A percentile compares a stretch with the other conserved stretches of the same genome.
These are phyloP conservation scores for Timandra comae DNA, from an alignment of 2,888 invertebrate genomes.

Conservation along the genomic window DNA sequence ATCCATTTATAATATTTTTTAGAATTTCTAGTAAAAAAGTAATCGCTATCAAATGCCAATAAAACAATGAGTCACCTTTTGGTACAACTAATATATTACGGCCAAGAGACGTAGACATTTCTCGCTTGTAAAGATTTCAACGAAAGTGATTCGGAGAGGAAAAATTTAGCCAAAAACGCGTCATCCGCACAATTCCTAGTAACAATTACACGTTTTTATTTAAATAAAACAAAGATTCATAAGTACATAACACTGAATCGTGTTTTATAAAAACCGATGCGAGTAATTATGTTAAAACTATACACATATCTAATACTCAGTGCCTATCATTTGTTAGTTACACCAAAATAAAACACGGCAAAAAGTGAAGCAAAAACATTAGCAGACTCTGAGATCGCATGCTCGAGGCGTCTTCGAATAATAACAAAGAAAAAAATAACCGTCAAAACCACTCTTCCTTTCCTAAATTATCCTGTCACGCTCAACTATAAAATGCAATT, in stretches of 20 bases:
- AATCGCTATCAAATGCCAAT: too few relatives aligned
- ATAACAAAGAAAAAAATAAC: conserved; percentile 36
- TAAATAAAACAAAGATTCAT: conserved; percentile 1
- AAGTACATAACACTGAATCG: conserved; percentile 1
- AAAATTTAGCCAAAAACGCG: conserved; percentile 15
- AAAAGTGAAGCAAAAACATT: conserved; percentile 51
- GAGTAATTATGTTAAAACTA: conserved; percentile 56
- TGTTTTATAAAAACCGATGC: conserved; percentile 33
- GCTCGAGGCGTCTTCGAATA: conserved; percentile 29
- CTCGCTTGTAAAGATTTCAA: conserved; percentile 2
- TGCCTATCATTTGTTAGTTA: conserved; percentile 46
- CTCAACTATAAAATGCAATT: conserved; percentile 75
- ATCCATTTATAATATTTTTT: too few relatives aligned
- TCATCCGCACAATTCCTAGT: conserved; percentile 22
- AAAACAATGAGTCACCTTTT: too few relatives aligned
- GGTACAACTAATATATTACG: too few relatives aligned
- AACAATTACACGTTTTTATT: background rate
- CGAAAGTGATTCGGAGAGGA: conserved; percentile 22
- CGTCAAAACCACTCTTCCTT: conserved; percentile 52
- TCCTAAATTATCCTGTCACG: conserved; percentile 76
- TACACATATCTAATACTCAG: conserved; percentile 47
- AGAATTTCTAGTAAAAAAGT: too few relatives aligned
- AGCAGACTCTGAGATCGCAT: conserved; percentile 42
- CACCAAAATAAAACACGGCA: conserved; percentile 48
- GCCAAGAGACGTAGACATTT: too few relatives aligned